Percentiles rank a stretch among this genome's conserved stretches.
Evolutionary conservation across 92 coral and sea anemone genomes (phyloP).

Genomic region (Muricea muricata): DNA sequence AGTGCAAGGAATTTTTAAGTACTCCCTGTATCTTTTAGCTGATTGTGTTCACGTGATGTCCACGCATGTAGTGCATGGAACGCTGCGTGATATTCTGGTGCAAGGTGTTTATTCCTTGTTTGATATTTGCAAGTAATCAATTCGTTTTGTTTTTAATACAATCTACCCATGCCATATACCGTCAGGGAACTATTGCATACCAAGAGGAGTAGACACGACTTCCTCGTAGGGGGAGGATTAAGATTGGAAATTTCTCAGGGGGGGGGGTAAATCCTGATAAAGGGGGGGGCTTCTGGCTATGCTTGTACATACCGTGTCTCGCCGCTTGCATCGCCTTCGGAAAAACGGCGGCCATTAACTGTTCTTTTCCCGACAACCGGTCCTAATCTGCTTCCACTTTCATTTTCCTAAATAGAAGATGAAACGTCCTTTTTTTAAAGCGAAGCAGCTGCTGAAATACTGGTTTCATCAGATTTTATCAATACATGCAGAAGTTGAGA

Average conservation of each 20-base stretch:
- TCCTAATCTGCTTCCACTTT: background rate
- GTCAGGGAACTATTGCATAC: no score
- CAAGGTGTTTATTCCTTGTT: slow-evolving; percentile 84
- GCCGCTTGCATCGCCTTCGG: slow-evolving; percentile 38
- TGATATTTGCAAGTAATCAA: slow-evolving; percentile 85
- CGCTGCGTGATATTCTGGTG: slow-evolving; percentile 64
- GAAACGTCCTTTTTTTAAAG: no score
- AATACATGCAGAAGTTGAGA: no score
- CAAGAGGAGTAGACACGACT: no score
- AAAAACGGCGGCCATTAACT: slow-evolving; percentile 38
- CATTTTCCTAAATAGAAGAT: slow-evolving; percentile 12
- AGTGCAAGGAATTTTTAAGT: slow-evolving; percentile 16
- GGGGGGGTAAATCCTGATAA: no score
- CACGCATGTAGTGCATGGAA: slow-evolving; percentile 70
- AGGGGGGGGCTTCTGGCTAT: no score
- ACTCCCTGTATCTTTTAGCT: background rate
- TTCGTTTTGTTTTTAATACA: no score
- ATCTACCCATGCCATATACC: no score
- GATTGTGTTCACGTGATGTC: slow-evolving; percentile 83
- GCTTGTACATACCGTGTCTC: background rate
- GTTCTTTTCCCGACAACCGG: background rate
- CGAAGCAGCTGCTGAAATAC: no score
- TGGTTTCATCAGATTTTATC: no score
- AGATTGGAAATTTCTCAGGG: no score
- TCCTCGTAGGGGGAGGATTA: no score